These are phyloP conservation scores for Indri indri DNA, from an alignment of 2,113 vertebrate genomes.

Conservation along the genomic window DNA sequence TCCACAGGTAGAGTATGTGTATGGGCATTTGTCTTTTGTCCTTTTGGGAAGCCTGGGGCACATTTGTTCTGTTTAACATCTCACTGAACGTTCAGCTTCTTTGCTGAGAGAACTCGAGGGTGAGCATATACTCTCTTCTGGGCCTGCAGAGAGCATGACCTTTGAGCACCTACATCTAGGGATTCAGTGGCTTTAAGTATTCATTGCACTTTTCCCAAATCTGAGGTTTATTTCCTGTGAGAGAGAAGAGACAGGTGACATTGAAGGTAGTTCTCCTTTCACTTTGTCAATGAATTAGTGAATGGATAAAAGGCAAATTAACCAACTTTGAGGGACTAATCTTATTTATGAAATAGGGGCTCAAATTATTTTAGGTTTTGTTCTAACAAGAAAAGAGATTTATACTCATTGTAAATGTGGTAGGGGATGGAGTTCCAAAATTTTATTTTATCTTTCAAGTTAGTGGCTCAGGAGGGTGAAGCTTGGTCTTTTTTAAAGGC, in stretches of 20 bases:
- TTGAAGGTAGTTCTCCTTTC: neutral
- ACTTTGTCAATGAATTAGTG: neutral
- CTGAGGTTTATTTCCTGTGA: neutral
- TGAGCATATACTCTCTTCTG: neutral
- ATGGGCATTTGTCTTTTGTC: neutral
- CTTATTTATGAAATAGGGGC: neutral
- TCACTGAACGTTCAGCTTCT: neutral
- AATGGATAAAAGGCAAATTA: neutral
- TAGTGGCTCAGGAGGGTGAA: neutral
- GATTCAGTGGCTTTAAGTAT: too few relatives aligned
- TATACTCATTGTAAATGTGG: neutral
- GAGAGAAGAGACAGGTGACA: neutral
- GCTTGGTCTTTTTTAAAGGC: neutral
- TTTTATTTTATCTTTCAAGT: neutral
- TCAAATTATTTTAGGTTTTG: neutral
- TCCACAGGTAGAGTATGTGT: neutral
- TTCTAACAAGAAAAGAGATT: neutral
- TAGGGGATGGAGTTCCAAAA: neutral
- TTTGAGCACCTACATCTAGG: fast-evolving
- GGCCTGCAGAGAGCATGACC: neutral
- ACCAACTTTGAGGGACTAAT: neutral
- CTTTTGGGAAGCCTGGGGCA: neutral
- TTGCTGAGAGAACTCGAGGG: neutral
- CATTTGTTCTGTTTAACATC: neutral
- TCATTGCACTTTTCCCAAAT: neutral